phyloP scores from a whole-genome alignment of 2,113 vertebrate species.

The Pholis gunnellus region DNA sequence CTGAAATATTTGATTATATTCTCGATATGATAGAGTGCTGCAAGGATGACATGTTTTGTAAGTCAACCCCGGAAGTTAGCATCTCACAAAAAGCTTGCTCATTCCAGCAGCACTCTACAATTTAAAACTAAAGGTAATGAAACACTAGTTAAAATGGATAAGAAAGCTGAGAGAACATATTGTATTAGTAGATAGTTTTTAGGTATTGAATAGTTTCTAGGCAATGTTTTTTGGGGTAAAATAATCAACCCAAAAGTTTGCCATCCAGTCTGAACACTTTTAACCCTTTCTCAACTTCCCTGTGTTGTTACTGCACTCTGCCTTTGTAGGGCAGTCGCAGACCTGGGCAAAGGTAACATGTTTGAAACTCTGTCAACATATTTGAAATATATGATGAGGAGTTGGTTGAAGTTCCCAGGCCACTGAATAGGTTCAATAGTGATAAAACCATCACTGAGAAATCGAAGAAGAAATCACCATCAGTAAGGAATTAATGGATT shows the following conservation, averaged over 20 bases:
- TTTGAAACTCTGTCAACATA: constrained; percentile 16
- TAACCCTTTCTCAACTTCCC: background rate
- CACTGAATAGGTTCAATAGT: background rate
- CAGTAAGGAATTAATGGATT: background rate
- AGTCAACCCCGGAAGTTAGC: background rate
- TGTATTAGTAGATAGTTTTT: background rate
- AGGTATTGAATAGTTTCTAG: background rate
- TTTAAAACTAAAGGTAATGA: background rate
- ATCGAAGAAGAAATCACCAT: background rate
- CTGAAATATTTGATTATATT: background rate
- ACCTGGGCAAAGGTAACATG: constrained; percentile 29
- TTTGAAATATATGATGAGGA: background rate
- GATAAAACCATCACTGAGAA: background rate
- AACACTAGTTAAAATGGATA: background rate
- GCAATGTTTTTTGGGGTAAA: background rate
- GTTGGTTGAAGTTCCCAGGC: constrained; percentile 15
- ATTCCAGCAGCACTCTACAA: background rate
- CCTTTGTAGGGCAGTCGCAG: constrained; percentile 6
- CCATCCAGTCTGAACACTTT: background rate
- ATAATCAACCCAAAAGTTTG: background rate
- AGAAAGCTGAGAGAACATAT: background rate
- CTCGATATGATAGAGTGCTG: background rate
- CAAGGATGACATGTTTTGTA: background rate
- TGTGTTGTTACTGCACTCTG: background rate
- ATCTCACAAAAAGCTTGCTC: background rate